Base-by-base conservation (phyloP, 2,888 invertebrate genomes). In the Acleris sparsana region DNA sequence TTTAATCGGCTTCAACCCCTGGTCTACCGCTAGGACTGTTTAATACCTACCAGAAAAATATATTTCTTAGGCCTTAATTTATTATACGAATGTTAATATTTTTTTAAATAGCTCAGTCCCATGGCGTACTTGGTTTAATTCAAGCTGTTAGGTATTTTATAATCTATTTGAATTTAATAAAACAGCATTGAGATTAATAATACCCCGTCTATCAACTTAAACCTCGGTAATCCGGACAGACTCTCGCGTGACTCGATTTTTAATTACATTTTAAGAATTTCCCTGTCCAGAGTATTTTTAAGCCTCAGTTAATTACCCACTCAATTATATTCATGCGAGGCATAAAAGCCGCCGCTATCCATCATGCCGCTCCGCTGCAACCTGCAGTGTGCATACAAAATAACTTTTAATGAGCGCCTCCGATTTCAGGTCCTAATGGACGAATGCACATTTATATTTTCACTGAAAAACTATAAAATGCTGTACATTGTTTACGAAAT, bases 261-360 rank as follows among this genome's bases (percentile, higher is more conserved):
- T 49, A 13, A 11, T 49, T 18, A 20, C 7, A 11, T 22, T 55
- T n/a, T 17, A 13, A 22, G 5, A 22, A 49, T 55, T 43, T 55
- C 6, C 46, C 46, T 25, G 46, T 44, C 16, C n/a, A 6, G 20
- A 29, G 46, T 62, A 9, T 48, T 55, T 62, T 55, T 33, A 48
- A 53, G 63, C 46, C 58, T n/a, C 70, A 71, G 72, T 75, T 78
- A 77, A 80, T 79, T 77, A 75, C 71, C 74, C 69, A 64, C 71
- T 71, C 73, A 80, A 79, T 80, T 78, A 76, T 80, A 79, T 79
- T 77, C 76, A 76, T 74, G 61, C 72, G 73, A 73, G 72, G 70
- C 69, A 68, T 58, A 62, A 74, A 73, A 68, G 63, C 71, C 71
- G 71, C 73, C 72, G 73, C 68, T 71, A 80, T 80, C 77, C 75